Evolutionary conservation across 2,797 vertebrate species (phyloP), one percentile per base, ranked within the genome.

Genomic region (Pelochelys cantorii): DNA sequence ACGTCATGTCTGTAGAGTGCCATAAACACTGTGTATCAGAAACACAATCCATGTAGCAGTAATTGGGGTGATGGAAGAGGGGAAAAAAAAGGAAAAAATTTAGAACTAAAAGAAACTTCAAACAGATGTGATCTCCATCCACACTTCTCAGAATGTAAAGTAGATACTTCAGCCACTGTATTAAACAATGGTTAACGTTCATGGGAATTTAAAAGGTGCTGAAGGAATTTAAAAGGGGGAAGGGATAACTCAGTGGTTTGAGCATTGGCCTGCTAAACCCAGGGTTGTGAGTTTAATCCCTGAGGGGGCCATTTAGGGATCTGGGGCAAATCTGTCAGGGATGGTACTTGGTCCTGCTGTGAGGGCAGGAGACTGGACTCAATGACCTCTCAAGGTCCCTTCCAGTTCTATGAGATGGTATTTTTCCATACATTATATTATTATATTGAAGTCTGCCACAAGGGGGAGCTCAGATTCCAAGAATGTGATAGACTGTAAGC

Each of bases 401-500:
- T 48, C 8, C 42, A 48, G 42, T 48, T 48, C 42, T 48, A 48
- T 48, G 7, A 48, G 42, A 48, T 48, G 42, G 42, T 48, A 48
- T 48, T 8, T 48, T 8, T 8, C 42, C 42, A 48, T 48, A 48
- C 8, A 48, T 48, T 48, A 48, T 48, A 48, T 48, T 48, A 48
- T 48, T 48, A 48, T 48, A 48, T 48, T 48, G 42, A n/a, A 79
- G 13, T 85, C 52, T 88, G 95, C 96, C 96, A 95, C 96, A 94
- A 96, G 96, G 71, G 96, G 96, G 96, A 96, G 96, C 96, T 85
- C 89, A 94, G 88, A 96, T 94, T 89, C 96, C 87, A 14, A 79
- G 48, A 78, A 95, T 83, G 7, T 27, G 29, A n/a, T 23, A 9
- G 52, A 86, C 25, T 86, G 88, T 53, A 81, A 81, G 25, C 79